Base-by-base conservation (phyloP, 92 coral and sea anemone genomes). In the Montipora capitata region DNA sequence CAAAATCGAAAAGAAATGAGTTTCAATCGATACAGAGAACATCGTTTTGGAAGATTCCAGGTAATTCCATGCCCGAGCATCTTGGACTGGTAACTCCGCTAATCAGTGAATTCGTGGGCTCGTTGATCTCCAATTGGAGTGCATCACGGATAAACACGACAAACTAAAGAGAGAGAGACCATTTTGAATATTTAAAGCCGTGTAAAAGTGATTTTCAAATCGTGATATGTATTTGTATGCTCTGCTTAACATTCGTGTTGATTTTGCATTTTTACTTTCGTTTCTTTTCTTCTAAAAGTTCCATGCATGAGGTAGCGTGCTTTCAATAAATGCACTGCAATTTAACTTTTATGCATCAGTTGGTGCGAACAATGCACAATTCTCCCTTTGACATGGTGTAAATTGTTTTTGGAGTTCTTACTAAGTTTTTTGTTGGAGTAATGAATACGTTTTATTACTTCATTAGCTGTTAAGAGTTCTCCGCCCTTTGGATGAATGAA, bases 401-500 rank as follows among this genome's bases (percentile, higher is more conserved):
- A 14, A 69, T 69, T 73, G 61, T 18, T 6, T 73, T 48, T 17
- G 3, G 40, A 9, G 56, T 12, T 17, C 61, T 44, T 68, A n/a
- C 16, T 6, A 63, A 45, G 16, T 27, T 56, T 16, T 68, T 81
- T 81, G 85, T 58, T 45, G 40, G 7, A 57, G 6, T 69, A 39
- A 63, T 72, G 80, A 72, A 72, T 73, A 59, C 8, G 39, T 38
- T 56, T 54, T 41, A 61, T 39, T 57, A 72, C 42, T 72, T 83
- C 72, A 61, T 72, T 83, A 72, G 79, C 49, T 20, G 13, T 2
- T 13, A 42, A 83, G 80, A 54, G 62, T 61, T 39, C 77, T 54
- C 56, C 85, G 52, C 77, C 85, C 67, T n/a, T 44, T 68, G 15
- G 52, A 52, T 68, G 51, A 81, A 66, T 51, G 70, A 52, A 81